Conservation (phyloP, 2,888 invertebrate species). For the Athripsodes cinereus region DNA sequence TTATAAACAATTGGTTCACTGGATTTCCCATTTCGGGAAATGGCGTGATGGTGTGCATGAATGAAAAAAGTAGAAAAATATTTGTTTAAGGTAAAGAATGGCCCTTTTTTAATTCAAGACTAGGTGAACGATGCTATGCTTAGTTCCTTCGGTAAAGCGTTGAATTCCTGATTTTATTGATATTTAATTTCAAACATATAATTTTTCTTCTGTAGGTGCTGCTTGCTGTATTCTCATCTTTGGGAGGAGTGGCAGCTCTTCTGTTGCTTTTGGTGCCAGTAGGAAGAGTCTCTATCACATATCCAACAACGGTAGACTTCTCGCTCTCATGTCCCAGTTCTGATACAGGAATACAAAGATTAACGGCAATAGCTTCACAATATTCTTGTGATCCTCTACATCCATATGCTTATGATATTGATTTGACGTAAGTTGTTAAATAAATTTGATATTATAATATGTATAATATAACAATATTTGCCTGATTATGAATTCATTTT, state of each 20-base stretch:
- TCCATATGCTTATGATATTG: conserved; percentile 43
- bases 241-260: conserved; percentile 62
- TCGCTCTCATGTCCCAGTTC: conserved; percentile 47
- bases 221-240: conserved; percentile 58
- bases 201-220: conserved; percentile 57
- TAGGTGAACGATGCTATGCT: too few relatives aligned
- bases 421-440: conserved; percentile 39
- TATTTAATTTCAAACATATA: too few relatives aligned
- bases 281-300: conserved; percentile 60
- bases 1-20: too few relatives aligned
- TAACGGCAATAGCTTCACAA: conserved; percentile 32
- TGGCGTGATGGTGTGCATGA: too few relatives aligned
- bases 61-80: too few relatives aligned
- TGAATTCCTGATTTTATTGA: too few relatives aligned
- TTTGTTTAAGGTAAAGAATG: too few relatives aligned
- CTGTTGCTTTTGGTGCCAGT: conserved; percentile 65
- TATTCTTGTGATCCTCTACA: conserved; percentile 46
- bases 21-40: too few relatives aligned
- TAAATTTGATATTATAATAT: neutral
- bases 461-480: neutral
- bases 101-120: too few relatives aligned
- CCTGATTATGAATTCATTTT: neutral
- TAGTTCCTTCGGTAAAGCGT: too few relatives aligned
- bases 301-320: conserved; percentile 56
- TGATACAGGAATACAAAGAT: conserved; percentile 40